A percentile compares a stretch with the other conserved stretches of the same genome.
phyloP scores from a whole-genome alignment of 1,140 invertebrate species.

The Bombus confusus region DNA sequence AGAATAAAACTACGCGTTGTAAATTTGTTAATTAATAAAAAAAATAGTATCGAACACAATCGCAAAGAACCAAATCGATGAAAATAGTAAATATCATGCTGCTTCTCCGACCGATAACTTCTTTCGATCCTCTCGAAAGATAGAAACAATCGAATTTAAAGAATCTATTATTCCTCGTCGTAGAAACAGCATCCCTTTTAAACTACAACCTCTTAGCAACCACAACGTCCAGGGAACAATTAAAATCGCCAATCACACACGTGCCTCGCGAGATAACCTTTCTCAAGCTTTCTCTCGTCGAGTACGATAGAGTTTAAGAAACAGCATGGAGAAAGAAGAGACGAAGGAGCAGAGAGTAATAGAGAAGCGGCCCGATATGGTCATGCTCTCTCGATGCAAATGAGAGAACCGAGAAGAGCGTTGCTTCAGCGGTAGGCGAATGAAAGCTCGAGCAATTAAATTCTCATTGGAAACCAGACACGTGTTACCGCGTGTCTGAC shows the following conservation, averaged over 20 bases:
- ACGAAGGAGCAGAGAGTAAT: slow-evolving; percentile 58
- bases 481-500: slow-evolving; percentile 77
- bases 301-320: background rate
- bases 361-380: slow-evolving; percentile 74
- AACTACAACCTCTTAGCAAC: background rate
- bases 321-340: background rate
- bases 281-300: background rate
- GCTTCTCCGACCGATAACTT: too few species aligned
- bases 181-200: background rate
- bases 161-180: background rate
- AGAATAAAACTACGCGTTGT: too few species aligned
- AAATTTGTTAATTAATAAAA: too few species aligned
- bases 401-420: slow-evolving; percentile 65
- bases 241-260: background rate
- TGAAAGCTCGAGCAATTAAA: slow-evolving; percentile 77
- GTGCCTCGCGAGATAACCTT: background rate
- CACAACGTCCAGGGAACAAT: background rate
- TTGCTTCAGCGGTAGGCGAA: slow-evolving; percentile 56
- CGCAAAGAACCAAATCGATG: too few species aligned
- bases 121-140: too few species aligned
- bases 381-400: slow-evolving; percentile 73
- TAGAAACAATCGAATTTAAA: too few species aligned
- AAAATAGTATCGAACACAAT: too few species aligned
- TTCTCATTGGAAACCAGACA: slow-evolving; percentile 78
- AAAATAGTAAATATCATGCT: too few species aligned